These are phyloP conservation scores for Oppia nitens DNA, from an alignment of 1,140 invertebrate genomes.

Conservation along the genomic window DNA sequence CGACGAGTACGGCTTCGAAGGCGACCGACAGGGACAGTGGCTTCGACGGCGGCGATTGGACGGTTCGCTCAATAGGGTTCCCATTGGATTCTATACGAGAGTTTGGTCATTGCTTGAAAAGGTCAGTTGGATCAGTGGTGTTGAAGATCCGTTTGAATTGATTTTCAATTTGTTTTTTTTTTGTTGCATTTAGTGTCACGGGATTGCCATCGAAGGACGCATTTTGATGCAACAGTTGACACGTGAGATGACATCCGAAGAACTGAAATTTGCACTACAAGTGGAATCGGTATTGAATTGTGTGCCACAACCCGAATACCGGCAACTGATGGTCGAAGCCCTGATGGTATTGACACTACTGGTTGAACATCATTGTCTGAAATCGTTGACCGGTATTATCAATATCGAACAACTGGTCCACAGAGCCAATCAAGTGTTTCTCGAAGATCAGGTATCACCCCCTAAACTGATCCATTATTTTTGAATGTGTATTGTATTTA, in stretches of 20 bases:
- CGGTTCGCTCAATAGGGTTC: conserved; percentile 91
- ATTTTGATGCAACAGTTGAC: conserved; percentile 74
- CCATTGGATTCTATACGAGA: conserved; percentile 82
- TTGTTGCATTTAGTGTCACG: conserved; percentile 55
- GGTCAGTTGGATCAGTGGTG: conserved; percentile 32
- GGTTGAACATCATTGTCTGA: conserved; percentile 63
- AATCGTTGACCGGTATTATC: conserved; percentile 53
- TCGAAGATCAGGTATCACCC: conserved; percentile 71
- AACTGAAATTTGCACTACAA: conserved; percentile 92
- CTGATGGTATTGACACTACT: conserved; percentile 86
- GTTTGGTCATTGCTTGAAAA: conserved; percentile 73
- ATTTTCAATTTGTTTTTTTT: conserved; percentile 4
- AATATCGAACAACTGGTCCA: conserved; percentile 82
- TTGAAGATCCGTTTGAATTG: neutral
- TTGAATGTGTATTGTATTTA: neutral
- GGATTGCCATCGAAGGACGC: conserved; percentile 70
- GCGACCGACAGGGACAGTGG: conserved; percentile 90
- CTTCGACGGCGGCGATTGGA: conserved; percentile 75
- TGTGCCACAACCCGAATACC: conserved; percentile 94
- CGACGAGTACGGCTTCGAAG: conserved; percentile 30
- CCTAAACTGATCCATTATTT: too few species aligned
- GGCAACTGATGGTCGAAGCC: conserved; percentile 92
- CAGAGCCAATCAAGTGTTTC: conserved; percentile 81
- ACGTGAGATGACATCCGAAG: conserved; percentile 95
- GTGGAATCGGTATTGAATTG: conserved; percentile 94